Base-by-base conservation (phyloP, 2,797 vertebrate species). In the Anguilla marmorata region DNA sequence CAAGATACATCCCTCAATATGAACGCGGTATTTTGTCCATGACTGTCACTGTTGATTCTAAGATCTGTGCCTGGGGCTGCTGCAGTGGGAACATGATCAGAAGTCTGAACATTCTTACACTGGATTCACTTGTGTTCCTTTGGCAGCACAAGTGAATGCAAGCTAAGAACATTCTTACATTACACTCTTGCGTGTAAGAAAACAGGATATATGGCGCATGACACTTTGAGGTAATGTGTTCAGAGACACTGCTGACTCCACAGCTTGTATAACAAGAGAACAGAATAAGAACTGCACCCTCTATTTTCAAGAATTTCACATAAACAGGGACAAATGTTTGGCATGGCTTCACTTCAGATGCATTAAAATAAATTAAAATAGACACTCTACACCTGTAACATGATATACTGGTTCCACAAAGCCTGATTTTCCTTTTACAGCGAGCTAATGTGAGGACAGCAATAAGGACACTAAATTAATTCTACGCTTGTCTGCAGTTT, bases 381-480 rank as follows among this genome's bases (percentile, higher is more conserved):
- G 72, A 74, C 7, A 37, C 72, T 27, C 27, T 74, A 80, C 6
- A 45, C 33, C 16, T 45, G 41, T 45, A 80, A 45, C 21, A 21
- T 80, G 16, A 80, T 80, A 80, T 16, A 45, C 6, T 41, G 41
- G 16, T 41, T 80, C 33, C 76, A 80, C 14, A 80, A 80, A 21
- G 30, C 19, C 84, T n/a, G 11, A 74, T 74, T 56, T 52, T 7
- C 30, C 11, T 58, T 56, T 76, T 82, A 37, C 33, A 37, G 12
- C 24, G 9, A 48, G 60, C 45, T 54, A 45, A 63, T 86, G 56
- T 66, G 63, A 21, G 69, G 91, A 30, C 63, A 90, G 89, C 88
- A 91, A 87, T 21, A 88, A 56, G 85, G 48, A 88, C 24, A 90
- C 66, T 85, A 30, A 91, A 92, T 84, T 90, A 89, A 79, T 37